Percentiles rank a stretch among this genome's conserved stretches.
phyloP scores from a whole-genome alignment of 2,113 vertebrate genomes.

The Pseudolaguvia tuberculata region DNA sequence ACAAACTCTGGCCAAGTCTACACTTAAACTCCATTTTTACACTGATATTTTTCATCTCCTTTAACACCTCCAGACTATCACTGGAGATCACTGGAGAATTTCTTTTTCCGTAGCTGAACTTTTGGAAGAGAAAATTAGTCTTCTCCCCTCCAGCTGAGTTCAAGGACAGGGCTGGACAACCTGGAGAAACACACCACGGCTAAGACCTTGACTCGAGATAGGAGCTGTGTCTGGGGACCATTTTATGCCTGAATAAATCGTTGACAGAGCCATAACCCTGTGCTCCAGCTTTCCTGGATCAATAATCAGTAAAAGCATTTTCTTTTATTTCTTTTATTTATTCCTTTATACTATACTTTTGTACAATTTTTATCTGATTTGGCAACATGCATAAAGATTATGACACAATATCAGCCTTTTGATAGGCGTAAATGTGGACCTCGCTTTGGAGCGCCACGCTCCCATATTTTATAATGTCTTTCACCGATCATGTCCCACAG shows the following conservation, averaged over 20 bases:
- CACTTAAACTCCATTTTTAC: conserved; percentile 53
- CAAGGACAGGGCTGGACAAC: conserved; percentile 69
- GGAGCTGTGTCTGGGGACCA: conserved; percentile 54
- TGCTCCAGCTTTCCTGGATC: conserved; percentile 53
- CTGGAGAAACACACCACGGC: conserved; percentile 60
- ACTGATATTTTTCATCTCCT: conserved; percentile 42
- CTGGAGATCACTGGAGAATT: conserved; percentile 43
- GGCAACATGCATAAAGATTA: conserved; percentile 4
- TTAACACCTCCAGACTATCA: conserved; percentile 45
- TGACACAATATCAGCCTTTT: background rate
- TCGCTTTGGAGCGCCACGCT: background rate
- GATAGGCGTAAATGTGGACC: background rate
- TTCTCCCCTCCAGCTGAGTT: conserved; percentile 70
- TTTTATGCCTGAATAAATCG: conserved; percentile 58
- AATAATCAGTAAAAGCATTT: conserved; percentile 53
- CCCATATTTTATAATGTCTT: conserved; percentile 44
- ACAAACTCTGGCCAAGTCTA: conserved; percentile 50
- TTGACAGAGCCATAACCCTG: conserved; percentile 53
- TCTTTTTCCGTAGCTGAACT: conserved; percentile 44
- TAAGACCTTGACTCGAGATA: conserved; percentile 64
- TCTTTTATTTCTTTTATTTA: conserved; percentile 54
- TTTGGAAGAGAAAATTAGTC: conserved; percentile 64
- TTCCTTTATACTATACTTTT: conserved; percentile 8
- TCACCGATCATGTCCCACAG: conserved; percentile 67
- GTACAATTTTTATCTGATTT: conserved; percentile 30